These are phyloP conservation scores for Sandelia bainsii DNA, from an alignment of 2,797 vertebrate genomes.

Conservation along the genomic window DNA sequence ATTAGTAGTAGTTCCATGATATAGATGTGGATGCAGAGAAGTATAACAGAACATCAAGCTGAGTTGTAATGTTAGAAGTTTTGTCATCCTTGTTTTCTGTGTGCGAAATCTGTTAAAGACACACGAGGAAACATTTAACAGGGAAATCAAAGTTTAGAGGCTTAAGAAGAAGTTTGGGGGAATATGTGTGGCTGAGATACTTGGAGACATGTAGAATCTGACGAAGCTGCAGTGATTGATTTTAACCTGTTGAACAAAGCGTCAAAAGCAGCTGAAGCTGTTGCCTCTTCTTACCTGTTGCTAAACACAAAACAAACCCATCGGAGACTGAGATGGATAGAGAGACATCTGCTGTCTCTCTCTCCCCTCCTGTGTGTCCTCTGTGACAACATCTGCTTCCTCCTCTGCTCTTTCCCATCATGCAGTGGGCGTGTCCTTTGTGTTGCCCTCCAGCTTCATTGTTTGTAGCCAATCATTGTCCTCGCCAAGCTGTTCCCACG, in stretches of 20 bases:
- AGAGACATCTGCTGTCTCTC: conserved; percentile 64
- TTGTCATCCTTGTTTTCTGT: too few relatives aligned
- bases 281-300: conserved; percentile 64
- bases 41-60: too few relatives aligned
- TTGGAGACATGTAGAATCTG: neutral
- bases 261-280: conserved; percentile 45
- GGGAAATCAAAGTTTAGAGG: too few relatives aligned
- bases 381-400: conserved; percentile 96
- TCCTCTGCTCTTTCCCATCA: conserved; percentile 93
- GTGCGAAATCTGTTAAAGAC: too few relatives aligned
- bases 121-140: too few relatives aligned
- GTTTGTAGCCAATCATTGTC: conserved; percentile 94
- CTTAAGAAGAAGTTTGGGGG: too few relatives aligned
- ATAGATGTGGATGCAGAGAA: too few relatives aligned
- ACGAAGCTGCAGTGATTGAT: neutral
- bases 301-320: conserved; percentile 26
- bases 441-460: conserved; percentile 85
- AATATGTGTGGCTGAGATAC: too few relatives aligned
- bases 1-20: too few relatives aligned
- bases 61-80: too few relatives aligned
- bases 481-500: conserved; percentile 92
- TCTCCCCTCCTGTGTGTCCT: conserved; percentile 71
- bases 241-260: conserved; percentile 11
- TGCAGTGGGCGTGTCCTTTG: conserved; percentile 94
- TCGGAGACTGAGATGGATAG: conserved; percentile 18